A percentile compares a stretch with the other conserved stretches of the same genome.
Conservation (phyloP, 2,888 invertebrate species). For the Ochropleura plecta region DNA sequence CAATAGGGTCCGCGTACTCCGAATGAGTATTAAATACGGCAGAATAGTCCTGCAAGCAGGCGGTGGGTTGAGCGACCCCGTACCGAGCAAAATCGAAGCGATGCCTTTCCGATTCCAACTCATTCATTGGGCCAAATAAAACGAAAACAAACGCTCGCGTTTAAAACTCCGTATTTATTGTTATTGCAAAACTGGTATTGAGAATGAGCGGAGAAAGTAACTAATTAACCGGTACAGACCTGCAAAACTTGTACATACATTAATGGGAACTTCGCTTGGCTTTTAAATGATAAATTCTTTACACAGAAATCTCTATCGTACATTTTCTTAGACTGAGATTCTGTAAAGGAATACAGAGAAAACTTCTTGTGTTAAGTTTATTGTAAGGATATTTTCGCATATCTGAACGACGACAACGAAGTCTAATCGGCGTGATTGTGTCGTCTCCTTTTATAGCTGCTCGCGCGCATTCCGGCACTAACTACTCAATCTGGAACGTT, state of each 20-base stretch:
- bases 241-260: constrained; percentile 34
- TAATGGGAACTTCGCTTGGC: constrained; percentile 16
- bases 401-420: constrained; percentile 13
- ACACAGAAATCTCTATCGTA: background rate
- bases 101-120: constrained; percentile 67
- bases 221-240: constrained; percentile 39
- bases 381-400: constrained; percentile 25
- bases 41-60: constrained; percentile 62
- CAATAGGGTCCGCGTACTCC: constrained; percentile 22
- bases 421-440: constrained; percentile 54
- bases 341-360: background rate
- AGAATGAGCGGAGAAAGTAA: constrained; percentile 57
- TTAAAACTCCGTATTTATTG: constrained; percentile 62
- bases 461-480: constrained; percentile 58
- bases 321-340: constrained; percentile 2
- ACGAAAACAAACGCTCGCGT: constrained; percentile 49
- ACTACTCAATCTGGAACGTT: constrained; percentile 56
- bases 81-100: constrained; percentile 61
- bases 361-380: too few relatives aligned
- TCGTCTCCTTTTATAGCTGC: constrained; percentile 54
- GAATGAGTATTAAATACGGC: constrained; percentile 44
- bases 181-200: constrained; percentile 62
- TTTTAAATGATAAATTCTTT: constrained; percentile 5
- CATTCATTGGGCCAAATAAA: constrained; percentile 67
- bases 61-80: constrained; percentile 71